phyloP scores from a whole-genome alignment of 2,113 vertebrate genomes.

The Scartelaos histophorus region DNA sequence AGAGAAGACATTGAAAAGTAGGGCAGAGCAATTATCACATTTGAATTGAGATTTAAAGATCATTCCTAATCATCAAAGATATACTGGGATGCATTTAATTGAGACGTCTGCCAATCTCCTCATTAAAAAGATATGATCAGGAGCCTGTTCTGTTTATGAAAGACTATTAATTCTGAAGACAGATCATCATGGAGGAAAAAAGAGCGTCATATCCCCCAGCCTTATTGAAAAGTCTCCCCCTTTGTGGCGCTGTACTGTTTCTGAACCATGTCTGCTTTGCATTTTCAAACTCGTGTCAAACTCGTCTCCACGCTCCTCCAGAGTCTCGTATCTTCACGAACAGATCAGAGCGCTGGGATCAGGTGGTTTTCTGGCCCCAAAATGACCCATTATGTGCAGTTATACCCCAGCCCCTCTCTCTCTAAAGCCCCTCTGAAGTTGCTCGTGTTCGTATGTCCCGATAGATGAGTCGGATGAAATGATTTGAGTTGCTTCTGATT shows the following conservation, averaged over 20 bases:
- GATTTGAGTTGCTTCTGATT: constrained; percentile 17
- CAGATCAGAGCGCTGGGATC: background rate
- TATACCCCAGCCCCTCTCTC: background rate
- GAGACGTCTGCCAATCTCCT: too few relatives aligned
- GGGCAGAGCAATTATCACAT: too few relatives aligned
- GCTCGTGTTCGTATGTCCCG: background rate
- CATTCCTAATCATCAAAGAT: too few relatives aligned
- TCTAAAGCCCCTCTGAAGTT: background rate
- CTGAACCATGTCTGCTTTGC: constrained; percentile 1
- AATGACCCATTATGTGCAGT: constrained; percentile 1
- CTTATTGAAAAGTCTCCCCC: background rate
- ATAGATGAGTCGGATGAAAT: constrained; percentile 13
- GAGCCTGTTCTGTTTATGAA: too few relatives aligned
- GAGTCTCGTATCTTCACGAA: background rate
- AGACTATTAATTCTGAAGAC: too few relatives aligned
- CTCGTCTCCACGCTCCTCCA: background rate
- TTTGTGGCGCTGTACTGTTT: background rate
- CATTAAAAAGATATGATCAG: too few relatives aligned
- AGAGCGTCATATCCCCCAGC: background rate
- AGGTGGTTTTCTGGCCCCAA: constrained; percentile 5
- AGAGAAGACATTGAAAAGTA: too few relatives aligned
- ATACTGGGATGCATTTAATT: too few relatives aligned
- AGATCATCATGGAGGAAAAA: too few relatives aligned
- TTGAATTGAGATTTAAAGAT: too few relatives aligned
- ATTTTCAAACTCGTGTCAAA: background rate